Conservation (phyloP, 1,140 invertebrate genomes). For the Halictus rubicundus region DNA sequence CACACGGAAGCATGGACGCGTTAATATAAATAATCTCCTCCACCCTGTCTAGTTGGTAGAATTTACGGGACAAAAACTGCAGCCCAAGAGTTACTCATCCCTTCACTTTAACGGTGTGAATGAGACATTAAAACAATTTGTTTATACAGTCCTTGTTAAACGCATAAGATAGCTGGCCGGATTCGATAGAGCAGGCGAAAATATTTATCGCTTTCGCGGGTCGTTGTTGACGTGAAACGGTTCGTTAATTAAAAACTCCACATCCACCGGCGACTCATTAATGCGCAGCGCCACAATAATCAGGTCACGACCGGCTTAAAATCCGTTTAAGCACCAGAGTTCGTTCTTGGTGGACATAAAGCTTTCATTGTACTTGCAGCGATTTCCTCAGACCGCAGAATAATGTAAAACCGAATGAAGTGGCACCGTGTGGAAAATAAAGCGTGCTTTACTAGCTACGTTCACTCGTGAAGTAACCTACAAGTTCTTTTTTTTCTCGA, state of each 20-base stretch:
- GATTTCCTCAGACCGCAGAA: neutral
- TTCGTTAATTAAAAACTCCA: slow-evolving; percentile 11
- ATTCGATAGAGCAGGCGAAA: neutral
- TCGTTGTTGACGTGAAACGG: slow-evolving; percentile 7
- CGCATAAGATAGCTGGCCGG: neutral
- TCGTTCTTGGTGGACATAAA: neutral
- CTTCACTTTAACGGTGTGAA: too few species aligned
- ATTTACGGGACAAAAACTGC: too few species aligned
- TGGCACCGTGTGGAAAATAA: neutral
- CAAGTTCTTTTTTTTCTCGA: neutral
- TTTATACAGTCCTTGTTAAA: neutral
- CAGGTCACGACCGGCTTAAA: slow-evolving; percentile 8
- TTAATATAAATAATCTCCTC: too few species aligned
- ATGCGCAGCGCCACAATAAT: neutral
- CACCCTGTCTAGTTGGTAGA: too few species aligned
- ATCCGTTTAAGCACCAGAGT: neutral
- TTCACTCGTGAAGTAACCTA: neutral
- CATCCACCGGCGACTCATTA: neutral
- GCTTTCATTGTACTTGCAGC: neutral
- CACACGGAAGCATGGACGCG: too few species aligned
- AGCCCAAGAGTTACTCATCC: neutral
- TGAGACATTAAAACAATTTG: too few species aligned
- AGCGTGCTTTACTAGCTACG: neutral
- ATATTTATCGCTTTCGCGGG: neutral
- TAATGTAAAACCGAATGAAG: neutral